A percentile compares a stretch with the other conserved stretches of the same genome.
Conservation (phyloP, 1,140 invertebrate genomes). For the Microplitis demolitor region DNA sequence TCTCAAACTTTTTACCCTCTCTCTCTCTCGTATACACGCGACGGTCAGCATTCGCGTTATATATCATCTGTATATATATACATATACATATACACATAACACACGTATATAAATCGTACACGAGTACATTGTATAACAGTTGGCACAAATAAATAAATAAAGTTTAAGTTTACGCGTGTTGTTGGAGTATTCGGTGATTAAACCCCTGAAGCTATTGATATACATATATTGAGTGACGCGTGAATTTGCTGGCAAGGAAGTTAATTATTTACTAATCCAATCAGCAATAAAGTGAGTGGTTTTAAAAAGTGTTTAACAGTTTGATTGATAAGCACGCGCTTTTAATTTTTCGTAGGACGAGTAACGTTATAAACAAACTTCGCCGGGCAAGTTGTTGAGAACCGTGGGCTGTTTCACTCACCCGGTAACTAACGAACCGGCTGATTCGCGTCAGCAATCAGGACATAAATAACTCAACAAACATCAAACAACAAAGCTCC, state of each 20-base stretch:
- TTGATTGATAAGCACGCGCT: too few species aligned
- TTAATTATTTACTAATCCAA: too few species aligned
- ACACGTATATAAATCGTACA: neutral
- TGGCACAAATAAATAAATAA: too few species aligned
- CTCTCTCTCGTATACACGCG: neutral
- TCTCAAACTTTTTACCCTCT: slow-evolving; percentile 18
- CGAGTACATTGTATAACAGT: too few species aligned
- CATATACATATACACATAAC: neutral
- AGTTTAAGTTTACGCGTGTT: too few species aligned
- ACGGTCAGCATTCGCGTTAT: neutral
- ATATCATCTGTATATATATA: neutral
- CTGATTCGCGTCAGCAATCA: neutral
- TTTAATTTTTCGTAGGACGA: neutral
- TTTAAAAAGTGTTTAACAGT: too few species aligned
- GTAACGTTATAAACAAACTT: neutral
- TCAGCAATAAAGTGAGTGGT: too few species aligned
- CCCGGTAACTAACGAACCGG: neutral
- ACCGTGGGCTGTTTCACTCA: neutral
- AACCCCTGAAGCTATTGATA: too few species aligned
- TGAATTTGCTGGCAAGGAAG: too few species aligned
- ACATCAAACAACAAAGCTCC: neutral
- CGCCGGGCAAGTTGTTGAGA: neutral
- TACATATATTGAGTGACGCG: too few species aligned
- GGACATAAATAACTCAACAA: neutral
- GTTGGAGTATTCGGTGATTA: too few species aligned